A percentile compares a stretch with the other conserved stretches of the same genome.
Evolutionary conservation across 2,113 vertebrate species (phyloP).

Genomic region (Astatotilapia flaviijosephi): DNA sequence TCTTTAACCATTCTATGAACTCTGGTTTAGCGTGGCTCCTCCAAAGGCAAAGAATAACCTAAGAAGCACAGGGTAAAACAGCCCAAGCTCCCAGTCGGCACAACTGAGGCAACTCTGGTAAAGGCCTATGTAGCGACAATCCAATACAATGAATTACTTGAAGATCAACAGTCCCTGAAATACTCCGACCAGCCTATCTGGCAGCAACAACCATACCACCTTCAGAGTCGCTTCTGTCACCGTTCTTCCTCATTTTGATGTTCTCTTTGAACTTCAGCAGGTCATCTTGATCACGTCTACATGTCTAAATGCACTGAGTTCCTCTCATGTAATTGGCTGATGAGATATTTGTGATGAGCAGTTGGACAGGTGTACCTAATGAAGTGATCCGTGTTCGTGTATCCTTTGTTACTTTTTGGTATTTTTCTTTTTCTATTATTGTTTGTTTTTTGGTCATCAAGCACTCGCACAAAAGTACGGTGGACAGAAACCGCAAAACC

Average conservation of each 20-base stretch:
- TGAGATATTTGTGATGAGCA: neutral
- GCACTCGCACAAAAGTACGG: accelerated
- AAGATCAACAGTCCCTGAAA: neutral
- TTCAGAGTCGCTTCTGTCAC: neutral
- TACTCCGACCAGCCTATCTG: neutral
- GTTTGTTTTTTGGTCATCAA: neutral
- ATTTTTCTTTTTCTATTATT: neutral
- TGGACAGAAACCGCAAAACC: neutral
- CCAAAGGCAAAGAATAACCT: neutral
- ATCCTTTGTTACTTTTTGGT: neutral
- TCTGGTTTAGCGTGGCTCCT: neutral
- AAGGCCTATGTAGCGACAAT: neutral
- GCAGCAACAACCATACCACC: neutral
- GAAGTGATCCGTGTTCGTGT: accelerated
- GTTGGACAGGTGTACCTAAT: neutral
- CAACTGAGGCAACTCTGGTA: neutral
- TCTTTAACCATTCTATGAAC: neutral
- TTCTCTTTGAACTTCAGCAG: neutral
- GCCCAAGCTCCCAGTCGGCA: neutral
- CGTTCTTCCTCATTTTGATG: neutral
- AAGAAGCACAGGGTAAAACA: neutral
- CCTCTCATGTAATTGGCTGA: neutral
- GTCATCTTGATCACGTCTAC: accelerated
- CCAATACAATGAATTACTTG: neutral
- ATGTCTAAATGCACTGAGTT: neutral